Evolutionary conservation across 2,888 invertebrate genomes (phyloP), one percentile per base, ranked within the genome.

Genomic region (Prosapia bicincta): DNA sequence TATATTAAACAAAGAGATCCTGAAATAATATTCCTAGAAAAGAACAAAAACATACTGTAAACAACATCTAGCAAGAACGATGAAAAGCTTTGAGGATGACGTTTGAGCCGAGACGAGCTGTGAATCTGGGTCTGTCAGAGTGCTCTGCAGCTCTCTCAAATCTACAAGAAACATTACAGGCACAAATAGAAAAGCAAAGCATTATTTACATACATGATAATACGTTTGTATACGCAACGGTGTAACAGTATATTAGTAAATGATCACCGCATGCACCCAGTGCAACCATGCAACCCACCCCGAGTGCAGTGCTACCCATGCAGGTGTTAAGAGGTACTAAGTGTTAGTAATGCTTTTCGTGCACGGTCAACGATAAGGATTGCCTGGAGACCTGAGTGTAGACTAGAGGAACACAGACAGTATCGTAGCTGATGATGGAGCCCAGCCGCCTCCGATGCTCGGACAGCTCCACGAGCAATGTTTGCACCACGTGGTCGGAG

Each of bases 401-500:
- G 78, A 96, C 96, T 76, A 96, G 89, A 76, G 96, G 96, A 81
- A 96, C 95, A 86, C 94, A 95, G 81, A 96, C 96, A 68, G 95
- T 95, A 85, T 96, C 96, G 84, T 95, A 96, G 78, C 95, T 95
- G 83, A 96, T 95, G 54, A 96, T 88, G 38, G 93, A 92, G 74
- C 96, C 96, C 79, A 96, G 87, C 81, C 94, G 87, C 81, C 94
- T 88, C 82, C 97, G 88, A 82, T 97, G 97, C 83, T 96, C 95
- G 5, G 96, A 96, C 71, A 98, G 87, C 84, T 97, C 96, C 79
- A 93, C 92, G 76, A 97, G 87, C 79, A 97, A 88, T 6, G 96
- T 96, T 86, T 97, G 95, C 23, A 97, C 95, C 77, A 97, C 94
- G 82, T 96, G 97, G 85, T 97, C 97, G 81, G 94, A 95, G 70